phyloP scores from a whole-genome alignment of 2,888 invertebrate genomes.

The Nineta flava region DNA sequence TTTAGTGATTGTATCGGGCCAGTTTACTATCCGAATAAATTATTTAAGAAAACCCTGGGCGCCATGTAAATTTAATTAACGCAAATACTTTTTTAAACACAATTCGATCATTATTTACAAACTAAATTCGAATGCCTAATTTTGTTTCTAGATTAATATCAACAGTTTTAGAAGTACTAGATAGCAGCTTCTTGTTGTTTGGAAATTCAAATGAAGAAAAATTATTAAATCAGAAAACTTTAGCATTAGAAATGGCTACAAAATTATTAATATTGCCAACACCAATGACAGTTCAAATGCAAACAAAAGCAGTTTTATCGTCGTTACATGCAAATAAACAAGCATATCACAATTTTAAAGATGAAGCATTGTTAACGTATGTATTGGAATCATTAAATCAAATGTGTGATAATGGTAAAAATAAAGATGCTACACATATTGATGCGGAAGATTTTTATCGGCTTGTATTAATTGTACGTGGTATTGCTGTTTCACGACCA shows the following conservation, averaged over 20 bases:
- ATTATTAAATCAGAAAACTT: slow-evolving; percentile 30
- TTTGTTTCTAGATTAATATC: slow-evolving; percentile 38
- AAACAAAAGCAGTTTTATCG: slow-evolving; percentile 69
- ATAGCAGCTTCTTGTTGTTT: slow-evolving; percentile 48
- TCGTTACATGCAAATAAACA: slow-evolving; percentile 58
- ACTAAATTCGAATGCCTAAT: neutral
- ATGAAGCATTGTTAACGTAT: slow-evolving; percentile 70
- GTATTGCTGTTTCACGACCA: slow-evolving; percentile 73
- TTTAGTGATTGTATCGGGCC: no score
- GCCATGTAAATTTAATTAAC: no score
- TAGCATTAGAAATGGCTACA: slow-evolving; percentile 49
- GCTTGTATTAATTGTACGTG: slow-evolving; percentile 65
- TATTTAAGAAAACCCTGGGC: no score
- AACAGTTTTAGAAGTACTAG: slow-evolving; percentile 53
- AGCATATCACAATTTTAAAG: slow-evolving; percentile 79
- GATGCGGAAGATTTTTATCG: slow-evolving; percentile 87
- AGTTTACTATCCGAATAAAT: no score
- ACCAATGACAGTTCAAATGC: slow-evolving; percentile 52
- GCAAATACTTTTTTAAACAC: no score
- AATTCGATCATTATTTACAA: neutral
- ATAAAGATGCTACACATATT: slow-evolving; percentile 47
- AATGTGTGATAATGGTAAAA: slow-evolving; percentile 35
- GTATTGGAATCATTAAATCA: slow-evolving; percentile 49
- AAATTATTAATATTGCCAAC: slow-evolving; percentile 51
- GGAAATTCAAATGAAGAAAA: slow-evolving; percentile 30